Base-by-base conservation (phyloP, 53 echinoderm and acorn worm genomes). In the Echinometra lucunter region DNA sequence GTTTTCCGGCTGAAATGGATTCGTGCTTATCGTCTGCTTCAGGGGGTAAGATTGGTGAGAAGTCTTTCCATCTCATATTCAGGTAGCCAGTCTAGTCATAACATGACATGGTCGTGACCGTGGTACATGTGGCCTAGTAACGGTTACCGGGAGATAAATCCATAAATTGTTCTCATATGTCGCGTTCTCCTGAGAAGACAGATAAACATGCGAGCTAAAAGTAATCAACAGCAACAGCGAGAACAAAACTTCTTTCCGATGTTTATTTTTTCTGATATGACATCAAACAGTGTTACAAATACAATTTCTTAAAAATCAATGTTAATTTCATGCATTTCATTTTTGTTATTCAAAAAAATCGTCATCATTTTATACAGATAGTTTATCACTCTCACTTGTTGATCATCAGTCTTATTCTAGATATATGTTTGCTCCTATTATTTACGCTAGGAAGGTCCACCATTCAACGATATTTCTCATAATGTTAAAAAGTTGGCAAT, bases 91-190 rank as follows among this genome's bases (percentile, higher is more conserved):
- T 70, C 70, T 72, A 35, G 81, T 42, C 21, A 40, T 81, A 44
- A 44, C 81, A 81, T 42, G 3, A 25, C 81, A 42, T 81, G 81
- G 40, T 81, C 81, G 44, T 81, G 81, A 81, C 81, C 44, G 44
- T 81, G 81, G 6, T 23, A 34, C 53, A 72, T 72, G 30, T 72
- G 5, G 11, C 32, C 11, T 40, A 40, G 28, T 4, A 78, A 40
- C 19, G 28, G 78, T 78, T 78, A 78, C 83, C 40, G 21, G 3
- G 83, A 83, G 47, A 44, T 45, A 1, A 44, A n/a, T 44, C 32
- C 44, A 83, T 83, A 25, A 27, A 44, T 83, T 18, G 21, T 4
- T 83, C 45, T 83, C 83, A 83, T 47, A 25, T 83, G 44, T 44
- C 44, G 45, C 27, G 44, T 83, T 47, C 83, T 44, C 44, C 10